These are phyloP conservation scores for Aradophagus sp. DNA, from an alignment of 1,140 invertebrate species.

Conservation along the genomic window DNA sequence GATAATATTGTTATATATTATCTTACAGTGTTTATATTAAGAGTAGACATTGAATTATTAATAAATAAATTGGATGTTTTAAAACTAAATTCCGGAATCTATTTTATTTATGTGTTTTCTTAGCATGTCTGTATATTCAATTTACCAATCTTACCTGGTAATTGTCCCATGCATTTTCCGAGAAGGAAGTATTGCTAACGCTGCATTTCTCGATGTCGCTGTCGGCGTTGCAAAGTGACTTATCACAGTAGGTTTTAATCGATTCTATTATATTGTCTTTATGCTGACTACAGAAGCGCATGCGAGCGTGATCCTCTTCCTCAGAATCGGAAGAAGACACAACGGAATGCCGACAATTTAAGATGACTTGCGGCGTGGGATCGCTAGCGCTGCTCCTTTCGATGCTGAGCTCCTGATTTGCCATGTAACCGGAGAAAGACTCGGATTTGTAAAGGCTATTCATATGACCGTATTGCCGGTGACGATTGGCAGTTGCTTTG, in stretches of 20 bases:
- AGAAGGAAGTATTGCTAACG: slow-evolving; percentile 83
- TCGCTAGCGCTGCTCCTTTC: slow-evolving; percentile 78
- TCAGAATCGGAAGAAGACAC: slow-evolving; percentile 70
- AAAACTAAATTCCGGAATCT: too few relatives aligned
- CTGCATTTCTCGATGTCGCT: slow-evolving; percentile 74
- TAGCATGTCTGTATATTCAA: too few relatives aligned
- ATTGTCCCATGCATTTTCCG: slow-evolving; percentile 90
- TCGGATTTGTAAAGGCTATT: slow-evolving; percentile 79
- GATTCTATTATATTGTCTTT: slow-evolving; percentile 63
- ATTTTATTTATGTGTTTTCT: too few relatives aligned
- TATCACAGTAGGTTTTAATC: slow-evolving; percentile 57
- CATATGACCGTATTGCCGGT: slow-evolving; percentile 55
- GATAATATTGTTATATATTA: too few relatives aligned
- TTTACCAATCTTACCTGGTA: slow-evolving; percentile 86
- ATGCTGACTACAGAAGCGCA: slow-evolving; percentile 47
- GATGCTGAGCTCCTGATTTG: slow-evolving; percentile 73
- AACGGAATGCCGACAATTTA: slow-evolving; percentile 61
- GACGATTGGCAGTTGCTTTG: slow-evolving; percentile 61
- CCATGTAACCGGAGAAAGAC: slow-evolving; percentile 79
- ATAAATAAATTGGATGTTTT: too few relatives aligned
- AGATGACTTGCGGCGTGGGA: slow-evolving; percentile 74
- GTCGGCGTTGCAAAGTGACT: slow-evolving; percentile 64
- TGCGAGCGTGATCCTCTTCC: slow-evolving; percentile 66
- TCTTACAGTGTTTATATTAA: too few relatives aligned
- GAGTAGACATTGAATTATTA: too few relatives aligned